These are phyloP conservation scores for Idaea aversata DNA, from an alignment of 2,888 invertebrate genomes.

Conservation along the genomic window DNA sequence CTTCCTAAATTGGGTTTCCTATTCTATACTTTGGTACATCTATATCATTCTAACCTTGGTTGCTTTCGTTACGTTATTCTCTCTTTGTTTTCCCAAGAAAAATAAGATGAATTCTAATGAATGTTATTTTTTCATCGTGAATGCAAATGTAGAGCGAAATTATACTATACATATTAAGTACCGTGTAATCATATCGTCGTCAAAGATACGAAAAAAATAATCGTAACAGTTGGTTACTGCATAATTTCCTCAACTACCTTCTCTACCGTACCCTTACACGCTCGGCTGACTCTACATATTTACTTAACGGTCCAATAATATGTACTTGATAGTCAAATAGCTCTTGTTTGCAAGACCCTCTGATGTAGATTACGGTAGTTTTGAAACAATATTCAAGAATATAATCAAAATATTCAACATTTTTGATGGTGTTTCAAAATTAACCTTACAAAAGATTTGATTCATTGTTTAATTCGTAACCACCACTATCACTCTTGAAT, in stretches of 20 bases:
- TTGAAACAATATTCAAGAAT: neutral
- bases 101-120: neutral
- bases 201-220: too few species aligned
- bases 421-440: neutral
- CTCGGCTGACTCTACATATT: slow-evolving; percentile 39
- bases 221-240: neutral
- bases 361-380: neutral
- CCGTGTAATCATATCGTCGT: neutral
- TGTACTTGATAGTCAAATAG: slow-evolving; percentile 9
- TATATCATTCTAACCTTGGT: neutral
- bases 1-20: neutral
- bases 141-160: neutral
- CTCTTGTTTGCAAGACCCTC: neutral
- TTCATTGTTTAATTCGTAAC: neutral
- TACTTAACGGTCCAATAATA: slow-evolving; percentile 21
- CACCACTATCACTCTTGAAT: neutral
- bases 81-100: neutral
- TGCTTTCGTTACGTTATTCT: neutral
- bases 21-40: neutral
- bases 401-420: neutral
- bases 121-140: neutral
- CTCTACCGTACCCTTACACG: slow-evolving; percentile 48
- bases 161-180: neutral
- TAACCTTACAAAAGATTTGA: neutral
- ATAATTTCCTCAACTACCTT: slow-evolving; percentile 49